These are phyloP conservation scores for Helostoma temminkii DNA, from an alignment of 2,797 vertebrate genomes.

Conservation along the genomic window DNA sequence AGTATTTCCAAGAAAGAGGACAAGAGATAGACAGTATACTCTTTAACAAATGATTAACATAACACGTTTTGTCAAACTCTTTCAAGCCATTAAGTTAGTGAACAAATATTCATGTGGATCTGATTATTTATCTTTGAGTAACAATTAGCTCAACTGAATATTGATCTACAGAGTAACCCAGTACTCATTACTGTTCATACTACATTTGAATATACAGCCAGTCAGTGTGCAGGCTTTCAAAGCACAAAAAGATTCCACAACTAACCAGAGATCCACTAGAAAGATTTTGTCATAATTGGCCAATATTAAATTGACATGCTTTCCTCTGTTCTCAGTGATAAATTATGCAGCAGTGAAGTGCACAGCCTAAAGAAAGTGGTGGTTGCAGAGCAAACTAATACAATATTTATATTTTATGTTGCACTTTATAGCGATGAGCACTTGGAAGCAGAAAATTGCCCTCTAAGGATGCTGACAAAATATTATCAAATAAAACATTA, in stretches of 20 bases:
- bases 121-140: constrained; percentile 18
- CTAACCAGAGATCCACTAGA: constrained; percentile 47
- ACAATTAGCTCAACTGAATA: constrained; percentile 30
- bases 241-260: constrained; percentile 41
- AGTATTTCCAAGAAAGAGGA: not conserved
- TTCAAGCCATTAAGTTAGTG: not conserved
- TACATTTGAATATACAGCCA: constrained; percentile 29
- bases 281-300: constrained; percentile 60
- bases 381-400: constrained; percentile 36
- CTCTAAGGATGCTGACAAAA: constrained; percentile 55
- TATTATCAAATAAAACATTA: constrained; percentile 53
- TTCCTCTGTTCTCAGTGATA: constrained; percentile 56
- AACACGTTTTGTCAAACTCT: not conserved
- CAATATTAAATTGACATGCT: constrained; percentile 62
- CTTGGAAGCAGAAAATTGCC: constrained; percentile 36
- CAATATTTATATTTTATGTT: constrained; percentile 69
- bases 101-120: too few relatives aligned
- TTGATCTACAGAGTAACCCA: constrained; percentile 21
- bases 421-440: constrained; percentile 62
- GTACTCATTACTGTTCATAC: too few relatives aligned
- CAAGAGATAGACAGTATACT: not conserved
- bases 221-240: constrained; percentile 41
- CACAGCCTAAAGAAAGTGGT: constrained; percentile 54
- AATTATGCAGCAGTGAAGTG: constrained; percentile 72
- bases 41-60: not conserved